A percentile compares a stretch with the other conserved stretches of the same genome.
Evolutionary conservation across 2,113 vertebrate genomes (phyloP).

Genomic region (Dermatemys mawii): DNA sequence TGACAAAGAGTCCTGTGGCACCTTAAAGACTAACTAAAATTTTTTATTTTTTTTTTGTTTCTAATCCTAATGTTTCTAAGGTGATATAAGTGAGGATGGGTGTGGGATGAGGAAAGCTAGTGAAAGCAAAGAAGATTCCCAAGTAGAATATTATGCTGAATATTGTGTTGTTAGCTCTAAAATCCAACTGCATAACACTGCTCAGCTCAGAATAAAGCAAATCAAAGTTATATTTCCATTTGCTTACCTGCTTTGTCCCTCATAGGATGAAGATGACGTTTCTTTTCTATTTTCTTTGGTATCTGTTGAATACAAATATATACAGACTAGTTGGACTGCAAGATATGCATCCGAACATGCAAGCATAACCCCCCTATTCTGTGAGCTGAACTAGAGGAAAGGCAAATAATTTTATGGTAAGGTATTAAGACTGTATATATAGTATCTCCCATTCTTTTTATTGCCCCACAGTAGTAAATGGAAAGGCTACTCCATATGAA

Average conservation of each 20-base stretch:
- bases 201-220: not conserved
- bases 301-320: not conserved
- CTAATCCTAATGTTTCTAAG: not conserved
- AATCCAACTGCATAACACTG: not conserved
- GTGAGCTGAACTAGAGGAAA: not conserved
- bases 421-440: not conserved
- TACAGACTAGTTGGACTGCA: not conserved
- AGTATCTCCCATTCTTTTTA: not conserved
- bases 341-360: not conserved
- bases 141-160: not conserved
- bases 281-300: not conserved
- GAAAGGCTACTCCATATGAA: not conserved
- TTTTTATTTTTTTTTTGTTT: too few species aligned
- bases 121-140: not conserved
- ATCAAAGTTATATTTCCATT: not conserved
- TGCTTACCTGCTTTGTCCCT: not conserved
- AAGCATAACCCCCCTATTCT: not conserved
- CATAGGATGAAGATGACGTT: not conserved
- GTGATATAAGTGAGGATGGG: not conserved
- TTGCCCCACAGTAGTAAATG: not conserved
- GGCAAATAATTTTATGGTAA: not conserved
- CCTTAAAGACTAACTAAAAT: too few species aligned
- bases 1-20: too few species aligned
- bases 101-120: not conserved
- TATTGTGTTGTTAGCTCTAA: not conserved